These are phyloP conservation scores for Drosophila orena DNA, from an alignment of 1,140 invertebrate genomes.

Conservation along the genomic window DNA sequence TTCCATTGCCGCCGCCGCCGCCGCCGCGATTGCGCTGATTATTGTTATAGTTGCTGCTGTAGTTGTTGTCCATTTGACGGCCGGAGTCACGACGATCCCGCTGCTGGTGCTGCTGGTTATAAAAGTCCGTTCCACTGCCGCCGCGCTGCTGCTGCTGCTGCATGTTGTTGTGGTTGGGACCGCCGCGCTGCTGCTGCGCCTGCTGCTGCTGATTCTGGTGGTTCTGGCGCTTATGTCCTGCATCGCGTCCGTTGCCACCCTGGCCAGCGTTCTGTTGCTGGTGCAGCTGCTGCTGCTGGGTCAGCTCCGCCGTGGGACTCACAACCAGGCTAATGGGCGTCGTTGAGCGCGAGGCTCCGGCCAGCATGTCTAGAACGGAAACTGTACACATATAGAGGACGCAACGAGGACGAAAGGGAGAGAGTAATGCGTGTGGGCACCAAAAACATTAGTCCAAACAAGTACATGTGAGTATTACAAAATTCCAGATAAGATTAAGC, in stretches of 20 bases:
- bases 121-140: constrained; percentile 67
- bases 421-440: constrained; percentile 53
- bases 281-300: constrained; percentile 87
- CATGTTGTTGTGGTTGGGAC: constrained; percentile 61
- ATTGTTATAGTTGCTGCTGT: constrained; percentile 83
- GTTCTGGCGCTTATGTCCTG: constrained; percentile 82
- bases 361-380: constrained; percentile 91
- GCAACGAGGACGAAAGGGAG: constrained; percentile 24
- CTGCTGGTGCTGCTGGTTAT: constrained; percentile 75
- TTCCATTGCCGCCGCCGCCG: constrained; percentile 45
- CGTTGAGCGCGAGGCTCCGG: constrained; percentile 89
- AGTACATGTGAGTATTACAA: too few relatives aligned
- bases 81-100: constrained; percentile 81
- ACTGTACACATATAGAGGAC: constrained; percentile 70
- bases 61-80: constrained; percentile 74
- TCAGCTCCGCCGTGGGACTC: constrained; percentile 93
- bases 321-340: constrained; percentile 90
- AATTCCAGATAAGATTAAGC: too few relatives aligned
- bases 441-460: constrained; percentile 16
- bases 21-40: constrained; percentile 71
- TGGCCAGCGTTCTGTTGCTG: constrained; percentile 65
- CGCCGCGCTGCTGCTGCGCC: constrained; percentile 64
- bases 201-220: constrained; percentile 57
- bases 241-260: constrained; percentile 77
- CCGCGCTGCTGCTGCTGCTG: constrained; percentile 58